Base-by-base conservation (phyloP, 2,888 invertebrate species). In the Orgyia antiqua region DNA sequence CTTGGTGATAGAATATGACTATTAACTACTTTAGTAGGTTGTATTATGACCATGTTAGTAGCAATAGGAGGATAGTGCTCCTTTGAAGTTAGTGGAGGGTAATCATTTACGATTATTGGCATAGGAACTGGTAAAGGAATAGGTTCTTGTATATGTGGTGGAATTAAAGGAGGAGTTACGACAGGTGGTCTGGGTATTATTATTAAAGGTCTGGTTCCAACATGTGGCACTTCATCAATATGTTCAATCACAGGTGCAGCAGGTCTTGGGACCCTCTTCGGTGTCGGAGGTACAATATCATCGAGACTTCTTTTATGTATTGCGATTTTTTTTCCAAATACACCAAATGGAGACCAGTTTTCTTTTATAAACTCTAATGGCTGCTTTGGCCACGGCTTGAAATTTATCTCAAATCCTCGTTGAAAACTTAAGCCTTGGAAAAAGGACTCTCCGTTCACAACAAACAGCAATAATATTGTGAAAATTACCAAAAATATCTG, bases 331-430 rank as follows among this genome's bases (percentile, higher is more conserved):
- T 30, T 44, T 29, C 64, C 63, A 39, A 65, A 62, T 13, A 41
- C 48, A 24, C 69, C 72, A 17, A 78, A 65, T 1, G 76, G 69
- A 1, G 65, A 53, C 62, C 68, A 64, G 44, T 66, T 68, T 24
- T 74, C 68, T 10, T 57, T 68, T 6, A 71, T 48, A 18, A 72
- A 62, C 0, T 63, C 43, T 17, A 75, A 33, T 0, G 68, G 67
- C 24, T 60, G 62, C 1, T 63, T 50, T n/a, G 52, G 48, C 8
- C 63, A 32, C 1, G 65, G 68, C 24, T 60, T 65, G 5, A 71
- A 49, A 17, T 55, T 61, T 0, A 76, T 45, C 28, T 71, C 68
- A 10, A 70, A 59, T 2, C 60, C 63, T 24, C 59, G 70, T 30
- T 66, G 59, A 13, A 69, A 48, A 27, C 51, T 59, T 31, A 71